Evolutionary conservation across 1,140 invertebrate genomes (phyloP).

Genomic region (Calliphora vicina): DNA sequence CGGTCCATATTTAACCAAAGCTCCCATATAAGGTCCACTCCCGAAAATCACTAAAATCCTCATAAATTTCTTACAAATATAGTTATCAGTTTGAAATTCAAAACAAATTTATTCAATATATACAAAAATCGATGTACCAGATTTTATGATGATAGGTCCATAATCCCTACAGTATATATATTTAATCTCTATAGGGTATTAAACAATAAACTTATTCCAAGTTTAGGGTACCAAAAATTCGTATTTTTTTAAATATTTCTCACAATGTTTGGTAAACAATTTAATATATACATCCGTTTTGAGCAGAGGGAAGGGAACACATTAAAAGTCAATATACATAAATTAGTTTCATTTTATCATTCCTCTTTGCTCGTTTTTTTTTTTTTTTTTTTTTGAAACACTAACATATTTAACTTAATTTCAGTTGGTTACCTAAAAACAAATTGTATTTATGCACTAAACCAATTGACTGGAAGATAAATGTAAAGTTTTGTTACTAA

Average conservation of each 20-base stretch:
- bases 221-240: not conserved
- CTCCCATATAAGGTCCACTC: too few species aligned
- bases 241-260: not conserved
- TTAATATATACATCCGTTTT: not conserved
- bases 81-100: too few species aligned
- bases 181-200: too few species aligned
- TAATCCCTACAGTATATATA: too few species aligned
- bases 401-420: constrained; percentile 4
- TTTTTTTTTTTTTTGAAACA: not conserved
- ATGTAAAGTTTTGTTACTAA: not conserved
- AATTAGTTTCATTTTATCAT: not conserved
- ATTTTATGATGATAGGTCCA: too few species aligned
- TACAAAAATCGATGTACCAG: too few species aligned
- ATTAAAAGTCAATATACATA: constrained; percentile 14
- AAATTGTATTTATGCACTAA: not conserved
- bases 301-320: not conserved
- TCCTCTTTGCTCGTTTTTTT: not conserved
- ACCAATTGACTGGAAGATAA: constrained; percentile 12
- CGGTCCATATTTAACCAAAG: too few species aligned
- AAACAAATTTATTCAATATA: too few species aligned
- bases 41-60: too few species aligned
- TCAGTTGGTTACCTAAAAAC: not conserved
- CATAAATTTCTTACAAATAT: too few species aligned
- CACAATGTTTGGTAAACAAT: not conserved
- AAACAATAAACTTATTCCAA: not conserved